A percentile compares a stretch with the other conserved stretches of the same genome.
These are phyloP conservation scores for Schmidtea mediterranea DNA, from an alignment of 1,140 invertebrate genomes.

Conservation along the genomic window DNA sequence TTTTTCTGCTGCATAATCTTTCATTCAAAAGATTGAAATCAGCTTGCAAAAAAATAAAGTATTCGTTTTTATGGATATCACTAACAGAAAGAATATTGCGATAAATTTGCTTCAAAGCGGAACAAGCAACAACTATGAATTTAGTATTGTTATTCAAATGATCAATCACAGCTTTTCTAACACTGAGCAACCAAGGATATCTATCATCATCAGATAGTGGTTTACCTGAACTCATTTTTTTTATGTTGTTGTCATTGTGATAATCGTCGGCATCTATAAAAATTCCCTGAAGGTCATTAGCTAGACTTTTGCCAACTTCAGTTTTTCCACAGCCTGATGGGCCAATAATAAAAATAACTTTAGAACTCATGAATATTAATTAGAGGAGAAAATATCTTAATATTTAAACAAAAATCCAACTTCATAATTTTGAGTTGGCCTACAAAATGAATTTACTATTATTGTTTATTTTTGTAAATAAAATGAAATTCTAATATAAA, in stretches of 20 bases:
- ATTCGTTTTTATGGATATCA: background rate
- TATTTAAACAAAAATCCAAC: too few species aligned
- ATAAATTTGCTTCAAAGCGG: background rate
- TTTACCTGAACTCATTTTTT: slow-evolving; percentile 3
- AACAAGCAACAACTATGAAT: slow-evolving; percentile 1
- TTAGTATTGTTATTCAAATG: background rate
- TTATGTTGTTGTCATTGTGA: background rate
- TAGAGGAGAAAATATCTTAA: too few species aligned
- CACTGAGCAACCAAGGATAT: background rate
- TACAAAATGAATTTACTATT: too few species aligned
- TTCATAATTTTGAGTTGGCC: too few species aligned
- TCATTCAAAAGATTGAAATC: background rate
- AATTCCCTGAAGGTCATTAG: background rate
- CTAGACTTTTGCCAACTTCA: background rate
- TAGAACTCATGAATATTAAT: background rate
- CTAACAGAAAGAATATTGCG: background rate
- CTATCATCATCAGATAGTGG: slow-evolving; percentile 1
- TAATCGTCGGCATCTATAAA: slow-evolving; percentile 4
- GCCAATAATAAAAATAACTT: background rate
- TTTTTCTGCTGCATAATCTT: background rate
- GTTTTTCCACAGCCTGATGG: slow-evolving; percentile 5
- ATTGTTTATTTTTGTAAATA: too few species aligned
- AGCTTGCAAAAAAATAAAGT: background rate
- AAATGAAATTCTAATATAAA: too few species aligned
- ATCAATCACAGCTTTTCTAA: background rate